Percentiles rank a stretch among this genome's conserved stretches.
phyloP scores from a whole-genome alignment of 2,888 invertebrate genomes.

The Abrostola tripartita region DNA sequence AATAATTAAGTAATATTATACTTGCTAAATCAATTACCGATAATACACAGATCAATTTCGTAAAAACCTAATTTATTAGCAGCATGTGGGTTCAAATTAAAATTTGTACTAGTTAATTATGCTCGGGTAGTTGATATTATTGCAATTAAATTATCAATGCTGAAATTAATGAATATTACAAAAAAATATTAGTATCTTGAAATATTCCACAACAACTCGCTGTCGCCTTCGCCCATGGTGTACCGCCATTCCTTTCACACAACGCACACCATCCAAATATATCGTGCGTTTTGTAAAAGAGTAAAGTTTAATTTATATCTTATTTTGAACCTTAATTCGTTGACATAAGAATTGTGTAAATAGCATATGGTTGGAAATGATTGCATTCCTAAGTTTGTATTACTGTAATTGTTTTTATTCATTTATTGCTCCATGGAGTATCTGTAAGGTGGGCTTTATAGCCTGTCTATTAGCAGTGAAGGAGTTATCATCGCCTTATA shows the following conservation, averaged over 20 bases:
- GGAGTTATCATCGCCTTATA: constrained; percentile 73
- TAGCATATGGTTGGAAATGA: constrained; percentile 10
- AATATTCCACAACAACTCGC: too few relatives aligned
- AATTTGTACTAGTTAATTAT: constrained; percentile 31
- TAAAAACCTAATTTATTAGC: constrained; percentile 40
- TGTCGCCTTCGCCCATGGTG: constrained; percentile 60
- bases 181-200: too few relatives aligned
- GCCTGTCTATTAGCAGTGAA: constrained; percentile 73
- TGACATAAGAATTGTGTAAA: constrained; percentile 32
- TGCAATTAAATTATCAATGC: constrained; percentile 41
- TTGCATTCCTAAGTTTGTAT: constrained; percentile 59
- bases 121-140: constrained; percentile 39
- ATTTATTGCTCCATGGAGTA: constrained; percentile 79
- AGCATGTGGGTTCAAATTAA: constrained; percentile 37
- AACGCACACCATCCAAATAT: constrained; percentile 55
- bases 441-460: constrained; percentile 79
- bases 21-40: constrained; percentile 24
- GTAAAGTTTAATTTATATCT: constrained; percentile 36
- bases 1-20: constrained; percentile 32
- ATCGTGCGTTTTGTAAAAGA: constrained; percentile 55
- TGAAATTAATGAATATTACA: constrained; percentile 47
- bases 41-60: constrained; percentile 19
- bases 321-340: constrained; percentile 53
- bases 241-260: constrained; percentile 53
- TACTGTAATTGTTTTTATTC: constrained; percentile 83